A percentile compares a stretch with the other conserved stretches of the same genome.
Conservation (phyloP, 1,140 invertebrate species). For the Drosophila pandora region DNA sequence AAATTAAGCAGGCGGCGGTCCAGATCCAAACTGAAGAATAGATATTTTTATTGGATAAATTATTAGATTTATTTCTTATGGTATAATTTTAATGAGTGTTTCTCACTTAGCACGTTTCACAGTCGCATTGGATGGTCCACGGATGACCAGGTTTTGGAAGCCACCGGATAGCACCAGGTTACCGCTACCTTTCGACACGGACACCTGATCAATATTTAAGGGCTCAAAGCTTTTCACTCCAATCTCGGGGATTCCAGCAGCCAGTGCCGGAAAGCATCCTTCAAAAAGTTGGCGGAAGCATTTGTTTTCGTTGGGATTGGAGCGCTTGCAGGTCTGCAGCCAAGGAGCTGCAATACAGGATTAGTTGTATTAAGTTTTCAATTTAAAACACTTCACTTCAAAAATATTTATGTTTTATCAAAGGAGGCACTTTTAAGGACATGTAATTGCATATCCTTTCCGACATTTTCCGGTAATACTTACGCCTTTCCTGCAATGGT, state of each 20-base stretch:
- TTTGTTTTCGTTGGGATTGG: conserved; percentile 79
- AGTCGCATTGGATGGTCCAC: conserved; percentile 84
- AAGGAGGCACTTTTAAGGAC: not conserved
- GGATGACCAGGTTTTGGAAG: conserved; percentile 84
- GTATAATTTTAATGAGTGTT: conserved; percentile 12
- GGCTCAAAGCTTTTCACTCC: conserved; percentile 84
- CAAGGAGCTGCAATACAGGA: conserved; percentile 58
- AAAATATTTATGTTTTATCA: not conserved
- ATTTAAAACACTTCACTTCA: no score
- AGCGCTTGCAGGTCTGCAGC: conserved; percentile 74
- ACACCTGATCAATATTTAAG: conserved; percentile 84
- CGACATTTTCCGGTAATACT: conserved; percentile 28
- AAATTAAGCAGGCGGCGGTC: conserved; percentile 84
- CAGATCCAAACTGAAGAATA: conserved; percentile 80
- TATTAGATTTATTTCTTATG: not conserved
- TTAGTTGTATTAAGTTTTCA: not conserved
- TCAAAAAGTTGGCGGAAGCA: conserved; percentile 79
- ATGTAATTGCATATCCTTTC: not conserved
- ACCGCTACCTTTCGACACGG: conserved; percentile 84
- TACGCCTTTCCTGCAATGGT: conserved; percentile 77
- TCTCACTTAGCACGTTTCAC: conserved; percentile 72
- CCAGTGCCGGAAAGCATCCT: conserved; percentile 75
- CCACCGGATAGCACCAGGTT: conserved; percentile 84
- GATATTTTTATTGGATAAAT: not conserved
- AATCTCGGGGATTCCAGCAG: conserved; percentile 84